These are phyloP conservation scores for Spheniscus mendiculus DNA, from an alignment of 2,113 vertebrate genomes.

Conservation along the genomic window DNA sequence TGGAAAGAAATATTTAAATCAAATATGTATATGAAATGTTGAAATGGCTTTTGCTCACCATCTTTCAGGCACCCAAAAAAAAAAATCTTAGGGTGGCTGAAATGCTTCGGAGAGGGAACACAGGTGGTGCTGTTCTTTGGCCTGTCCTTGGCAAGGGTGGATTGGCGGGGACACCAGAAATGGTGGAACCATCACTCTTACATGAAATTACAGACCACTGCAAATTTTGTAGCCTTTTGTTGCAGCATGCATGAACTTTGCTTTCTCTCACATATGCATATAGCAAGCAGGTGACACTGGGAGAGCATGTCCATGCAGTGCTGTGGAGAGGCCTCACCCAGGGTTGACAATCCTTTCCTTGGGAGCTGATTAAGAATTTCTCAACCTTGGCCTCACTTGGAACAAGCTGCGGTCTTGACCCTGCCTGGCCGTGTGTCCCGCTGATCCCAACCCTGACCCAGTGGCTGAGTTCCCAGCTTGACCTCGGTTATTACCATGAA, in stretches of 20 bases:
- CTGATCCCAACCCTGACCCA: not conserved
- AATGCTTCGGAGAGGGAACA: not conserved
- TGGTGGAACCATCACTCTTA: not conserved
- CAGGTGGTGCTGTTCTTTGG: not conserved
- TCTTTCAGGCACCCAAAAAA: not conserved
- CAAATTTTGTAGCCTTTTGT: not conserved
- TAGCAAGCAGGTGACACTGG: not conserved
- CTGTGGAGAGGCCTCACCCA: not conserved
- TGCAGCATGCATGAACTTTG: not conserved
- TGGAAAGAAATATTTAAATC: not conserved
- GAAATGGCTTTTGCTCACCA: not conserved
- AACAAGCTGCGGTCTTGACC: not conserved
- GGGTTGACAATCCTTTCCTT: not conserved
- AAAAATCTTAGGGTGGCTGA: not conserved
- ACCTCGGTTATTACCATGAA: not conserved
- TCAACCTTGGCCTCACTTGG: fast-evolving
- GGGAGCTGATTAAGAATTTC: not conserved
- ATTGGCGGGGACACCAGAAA: not conserved
- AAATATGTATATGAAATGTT: not conserved
- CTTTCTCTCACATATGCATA: not conserved
- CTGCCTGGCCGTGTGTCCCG: not conserved
- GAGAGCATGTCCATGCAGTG: not conserved
- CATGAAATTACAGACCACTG: not conserved
- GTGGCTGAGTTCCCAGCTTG: not conserved
- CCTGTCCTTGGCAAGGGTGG: not conserved